Base-by-base conservation (phyloP, 2,113 vertebrate species). In the Opisthocomus hoazin region DNA sequence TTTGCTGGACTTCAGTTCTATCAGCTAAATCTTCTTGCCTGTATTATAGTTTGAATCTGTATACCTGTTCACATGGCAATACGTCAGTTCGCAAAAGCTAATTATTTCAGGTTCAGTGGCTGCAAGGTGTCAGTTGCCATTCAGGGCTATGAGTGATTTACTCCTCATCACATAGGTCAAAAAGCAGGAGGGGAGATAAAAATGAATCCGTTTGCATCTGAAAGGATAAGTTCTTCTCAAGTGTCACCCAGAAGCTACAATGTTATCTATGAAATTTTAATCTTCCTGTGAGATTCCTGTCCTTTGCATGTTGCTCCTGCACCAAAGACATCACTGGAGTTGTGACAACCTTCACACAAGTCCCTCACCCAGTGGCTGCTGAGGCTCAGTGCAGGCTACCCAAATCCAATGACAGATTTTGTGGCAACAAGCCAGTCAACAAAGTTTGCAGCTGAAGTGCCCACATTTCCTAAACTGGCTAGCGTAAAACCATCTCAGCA, bases 281-380 rank as follows among this genome's bases (percentile, higher is more conserved):
- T n/a, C 21, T 84, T 51, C 6, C 48, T 69, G 32, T 53, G 16
- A 77, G 10, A 41, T 6, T 68, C 9, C 18, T 79, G 43, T 63
- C 50, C 17, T 94, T 86, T 45, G 19, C 12, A 16, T 34, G 11
- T 56, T 81, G 41, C 60, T 37, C 21, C 30, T 80, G 34, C 45
- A 81, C 41, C n/a, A 54, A 86, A 65, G 27, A 10, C 16, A 50
- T 34, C 15, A 32, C 39, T 43, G 61, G 36, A 73, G 18, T 46
- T 76, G 10, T 0, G 0, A 30, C 19, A 71, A 23, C 17, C 15
- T n/a, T 60, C 53, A 23, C 15, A 24, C 13, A 56, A 43, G 15
- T 36, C 8, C 37, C 30, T 71, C 6, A 4, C 34, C 43, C 36
- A 46, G 18, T 24, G 30, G 8, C 37, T 90, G 39, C 66, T 83